Percentiles rank a stretch among this genome's conserved stretches.
Conservation (phyloP, 2,113 vertebrate species). For the Saccopteryx leptura region DNA sequence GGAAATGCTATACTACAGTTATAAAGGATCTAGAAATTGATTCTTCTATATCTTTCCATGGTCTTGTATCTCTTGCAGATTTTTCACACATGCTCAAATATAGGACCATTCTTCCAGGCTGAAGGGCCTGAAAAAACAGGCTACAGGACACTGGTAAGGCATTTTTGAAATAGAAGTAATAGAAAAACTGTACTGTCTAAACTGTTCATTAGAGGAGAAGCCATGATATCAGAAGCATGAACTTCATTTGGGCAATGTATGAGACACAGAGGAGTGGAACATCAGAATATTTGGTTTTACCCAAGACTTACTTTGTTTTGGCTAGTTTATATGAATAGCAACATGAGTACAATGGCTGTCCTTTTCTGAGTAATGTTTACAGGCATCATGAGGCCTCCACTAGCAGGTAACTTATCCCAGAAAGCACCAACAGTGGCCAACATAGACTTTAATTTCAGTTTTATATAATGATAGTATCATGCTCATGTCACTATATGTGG, state of each 20-base stretch:
- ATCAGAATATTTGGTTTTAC: background rate
- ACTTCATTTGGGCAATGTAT: background rate
- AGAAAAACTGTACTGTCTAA: background rate
- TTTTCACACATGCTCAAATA: background rate
- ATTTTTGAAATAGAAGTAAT: background rate
- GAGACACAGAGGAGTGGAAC: background rate
- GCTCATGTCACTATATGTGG: background rate
- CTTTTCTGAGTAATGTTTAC: background rate
- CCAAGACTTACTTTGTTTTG: background rate
- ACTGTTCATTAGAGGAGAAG: background rate
- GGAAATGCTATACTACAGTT: background rate
- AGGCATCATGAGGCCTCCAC: rapidly evolving
- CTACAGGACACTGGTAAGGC: background rate
- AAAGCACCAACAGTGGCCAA: background rate
- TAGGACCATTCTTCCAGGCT: background rate
- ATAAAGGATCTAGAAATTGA: background rate
- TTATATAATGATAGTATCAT: background rate
- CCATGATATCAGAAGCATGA: background rate
- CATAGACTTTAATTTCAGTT: background rate
- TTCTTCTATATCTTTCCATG: background rate
- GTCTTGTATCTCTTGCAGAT: background rate
- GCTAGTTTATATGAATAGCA: background rate
- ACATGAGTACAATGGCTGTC: background rate
- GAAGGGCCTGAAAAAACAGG: background rate
- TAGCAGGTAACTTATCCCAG: background rate